Evolutionary conservation across 2,888 invertebrate genomes (phyloP).

Genomic region (Cryptops parisi): DNA sequence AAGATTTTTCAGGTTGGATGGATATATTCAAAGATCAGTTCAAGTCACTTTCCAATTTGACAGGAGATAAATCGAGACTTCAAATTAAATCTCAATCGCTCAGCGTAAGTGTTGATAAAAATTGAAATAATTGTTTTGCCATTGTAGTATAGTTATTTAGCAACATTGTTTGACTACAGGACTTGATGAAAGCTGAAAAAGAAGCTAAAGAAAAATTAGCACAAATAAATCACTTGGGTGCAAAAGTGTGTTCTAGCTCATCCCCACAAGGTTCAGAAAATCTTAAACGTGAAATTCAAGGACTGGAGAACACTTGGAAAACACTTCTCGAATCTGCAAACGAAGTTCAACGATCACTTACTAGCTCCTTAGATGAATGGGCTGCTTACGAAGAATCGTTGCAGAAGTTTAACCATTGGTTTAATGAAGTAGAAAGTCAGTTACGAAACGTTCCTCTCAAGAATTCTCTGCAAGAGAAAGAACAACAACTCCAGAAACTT

Average conservation of each 20-base stretch:
- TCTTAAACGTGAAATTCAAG: conserved; percentile 55
- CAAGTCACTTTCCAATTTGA: conserved; percentile 61
- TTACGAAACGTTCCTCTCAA: conserved; percentile 75
- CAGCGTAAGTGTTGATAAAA: too few species aligned
- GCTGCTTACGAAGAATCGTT: conserved; percentile 67
- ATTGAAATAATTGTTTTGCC: too few species aligned
- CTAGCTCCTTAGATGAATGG: conserved; percentile 65
- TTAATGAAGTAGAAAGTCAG: conserved; percentile 63
- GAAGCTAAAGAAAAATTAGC: conserved; percentile 41
- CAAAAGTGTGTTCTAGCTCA: conserved; percentile 44
- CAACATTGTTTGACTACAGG: conserved; percentile 17
- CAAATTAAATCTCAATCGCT: conserved; percentile 31
- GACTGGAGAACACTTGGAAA: conserved; percentile 48
- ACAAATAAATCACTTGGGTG: conserved; percentile 48
- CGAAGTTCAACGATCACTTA: conserved; percentile 55
- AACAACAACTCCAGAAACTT: conserved; percentile 52
- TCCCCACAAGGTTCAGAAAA: conserved; percentile 59
- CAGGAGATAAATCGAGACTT: conserved; percentile 71
- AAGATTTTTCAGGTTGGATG: conserved; percentile 68
- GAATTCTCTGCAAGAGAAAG: conserved; percentile 65
- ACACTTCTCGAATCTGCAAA: conserved; percentile 38
- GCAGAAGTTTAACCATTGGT: conserved; percentile 70
- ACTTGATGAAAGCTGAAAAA: conserved; percentile 43
- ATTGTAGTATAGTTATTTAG: too few species aligned
- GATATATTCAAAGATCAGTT: conserved; percentile 63